Conservation (phyloP, 1,140 invertebrate species). For the Callitettix versicolor region DNA sequence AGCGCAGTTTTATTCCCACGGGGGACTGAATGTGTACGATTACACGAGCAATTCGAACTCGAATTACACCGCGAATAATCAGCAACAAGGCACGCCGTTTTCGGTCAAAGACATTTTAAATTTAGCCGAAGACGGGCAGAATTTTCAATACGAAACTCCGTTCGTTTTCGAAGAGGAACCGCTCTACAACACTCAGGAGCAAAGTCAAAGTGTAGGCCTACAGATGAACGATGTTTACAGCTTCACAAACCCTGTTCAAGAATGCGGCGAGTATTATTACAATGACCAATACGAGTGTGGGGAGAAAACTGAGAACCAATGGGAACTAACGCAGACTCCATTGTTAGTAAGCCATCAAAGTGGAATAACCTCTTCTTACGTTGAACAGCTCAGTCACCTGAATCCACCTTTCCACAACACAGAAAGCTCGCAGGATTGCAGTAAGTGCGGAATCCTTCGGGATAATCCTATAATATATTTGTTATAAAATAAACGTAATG, state of each 20-base stretch:
- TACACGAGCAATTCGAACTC: not conserved
- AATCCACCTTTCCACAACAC: constrained; percentile 30
- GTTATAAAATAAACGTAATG: too few species aligned
- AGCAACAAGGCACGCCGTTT: constrained; percentile 26
- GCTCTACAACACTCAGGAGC: constrained; percentile 1
- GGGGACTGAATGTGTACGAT: too few species aligned
- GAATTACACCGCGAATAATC: constrained; percentile 2
- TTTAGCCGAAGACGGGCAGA: constrained; percentile 26
- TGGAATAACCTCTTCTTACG: constrained; percentile 31
- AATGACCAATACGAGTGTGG: not conserved
- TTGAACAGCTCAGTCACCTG: constrained; percentile 32
- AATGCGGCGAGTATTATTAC: not conserved
- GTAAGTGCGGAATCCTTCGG: too few species aligned
- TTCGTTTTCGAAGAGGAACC: not conserved
- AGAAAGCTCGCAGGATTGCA: constrained; percentile 4
- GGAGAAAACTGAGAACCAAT: not conserved
- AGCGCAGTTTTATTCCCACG: too few species aligned
- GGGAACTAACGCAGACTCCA: not conserved
- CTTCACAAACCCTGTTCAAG: not conserved
- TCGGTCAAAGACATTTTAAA: constrained; percentile 34
- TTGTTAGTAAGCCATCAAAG: not conserved
- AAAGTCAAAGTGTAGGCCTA: not conserved
- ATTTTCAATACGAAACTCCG: constrained; percentile 6
- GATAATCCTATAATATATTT: too few species aligned
- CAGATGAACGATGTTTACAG: not conserved